Conservation (phyloP, 2,888 invertebrate genomes). For the Meteorus cinctellus region DNA sequence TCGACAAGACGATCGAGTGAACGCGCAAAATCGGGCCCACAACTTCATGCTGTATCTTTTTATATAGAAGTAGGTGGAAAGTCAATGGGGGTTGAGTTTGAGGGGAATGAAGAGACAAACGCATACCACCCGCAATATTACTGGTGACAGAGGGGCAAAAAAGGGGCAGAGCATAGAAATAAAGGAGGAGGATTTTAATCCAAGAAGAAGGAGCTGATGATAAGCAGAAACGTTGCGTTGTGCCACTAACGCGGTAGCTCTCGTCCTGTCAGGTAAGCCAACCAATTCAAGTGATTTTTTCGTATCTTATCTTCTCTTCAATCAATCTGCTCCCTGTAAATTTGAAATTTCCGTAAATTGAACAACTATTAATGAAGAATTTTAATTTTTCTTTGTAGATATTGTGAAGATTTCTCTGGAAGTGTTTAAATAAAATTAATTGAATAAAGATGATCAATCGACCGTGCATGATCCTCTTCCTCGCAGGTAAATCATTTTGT, state of each 20-base stretch:
- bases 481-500: conserved; percentile 57
- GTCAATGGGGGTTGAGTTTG: conserved; percentile 15
- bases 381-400: neutral
- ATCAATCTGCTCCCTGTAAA: neutral
- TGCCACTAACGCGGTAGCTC: conserved; percentile 57
- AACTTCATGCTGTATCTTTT: neutral
- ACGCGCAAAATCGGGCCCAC: conserved; percentile 27
- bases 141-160: conserved; percentile 17
- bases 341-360: neutral
- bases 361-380: neutral
- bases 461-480: conserved; percentile 56
- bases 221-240: conserved; percentile 49
- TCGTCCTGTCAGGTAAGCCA: conserved; percentile 56
- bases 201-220: conserved; percentile 53
- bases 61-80: conserved; percentile 23
- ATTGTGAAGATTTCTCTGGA: neutral
- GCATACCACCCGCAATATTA: neutral
- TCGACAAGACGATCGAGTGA: conserved; percentile 15
- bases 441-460: conserved; percentile 53
- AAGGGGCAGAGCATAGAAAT: conserved; percentile 14
- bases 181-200: conserved; percentile 3
- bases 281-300: neutral
- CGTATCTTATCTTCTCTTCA: conserved; percentile 11
- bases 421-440: neutral
- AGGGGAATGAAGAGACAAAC: neutral